phyloP scores from a whole-genome alignment of 2,888 invertebrate genomes.

The Nemoura dubitans region DNA sequence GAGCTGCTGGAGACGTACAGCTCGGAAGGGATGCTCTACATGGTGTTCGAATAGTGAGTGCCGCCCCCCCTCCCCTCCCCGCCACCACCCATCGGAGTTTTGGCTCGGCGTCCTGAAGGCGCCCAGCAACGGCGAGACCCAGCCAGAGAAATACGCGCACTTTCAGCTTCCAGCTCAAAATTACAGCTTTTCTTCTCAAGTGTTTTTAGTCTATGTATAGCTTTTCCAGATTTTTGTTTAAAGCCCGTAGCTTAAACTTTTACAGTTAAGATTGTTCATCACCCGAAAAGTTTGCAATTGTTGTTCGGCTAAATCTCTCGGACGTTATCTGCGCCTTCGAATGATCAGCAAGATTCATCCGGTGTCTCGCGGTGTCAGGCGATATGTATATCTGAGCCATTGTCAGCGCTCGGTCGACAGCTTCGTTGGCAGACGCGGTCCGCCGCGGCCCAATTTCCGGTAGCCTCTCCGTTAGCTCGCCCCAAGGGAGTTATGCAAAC shows the following conservation, averaged over 20 bases:
- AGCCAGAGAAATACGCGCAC: too few relatives aligned
- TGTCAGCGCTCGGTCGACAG: neutral
- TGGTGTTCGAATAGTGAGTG: constrained; percentile 99
- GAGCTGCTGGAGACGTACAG: constrained; percentile 98
- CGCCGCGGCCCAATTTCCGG: neutral
- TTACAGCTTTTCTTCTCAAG: neutral
- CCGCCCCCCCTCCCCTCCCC: neutral
- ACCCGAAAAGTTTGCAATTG: neutral
- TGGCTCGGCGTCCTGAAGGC: too few relatives aligned
- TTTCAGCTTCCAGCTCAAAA: neutral
- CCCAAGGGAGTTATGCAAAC: neutral
- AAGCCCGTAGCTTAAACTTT: neutral
- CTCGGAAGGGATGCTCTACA: constrained; percentile 97
- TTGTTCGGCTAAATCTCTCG: neutral
- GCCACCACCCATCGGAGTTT: neutral
- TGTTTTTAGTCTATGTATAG: neutral
- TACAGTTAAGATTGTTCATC: neutral
- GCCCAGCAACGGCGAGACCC: too few relatives aligned
- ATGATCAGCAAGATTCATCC: neutral
- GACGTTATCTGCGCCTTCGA: neutral
- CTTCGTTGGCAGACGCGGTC: neutral
- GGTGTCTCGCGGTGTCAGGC: neutral
- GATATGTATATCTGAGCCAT: neutral
- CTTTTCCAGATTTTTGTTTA: neutral
- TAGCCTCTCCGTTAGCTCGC: neutral